These are phyloP conservation scores for Emydoidea blandingii DNA, from an alignment of 2,797 vertebrate species.

Conservation along the genomic window DNA sequence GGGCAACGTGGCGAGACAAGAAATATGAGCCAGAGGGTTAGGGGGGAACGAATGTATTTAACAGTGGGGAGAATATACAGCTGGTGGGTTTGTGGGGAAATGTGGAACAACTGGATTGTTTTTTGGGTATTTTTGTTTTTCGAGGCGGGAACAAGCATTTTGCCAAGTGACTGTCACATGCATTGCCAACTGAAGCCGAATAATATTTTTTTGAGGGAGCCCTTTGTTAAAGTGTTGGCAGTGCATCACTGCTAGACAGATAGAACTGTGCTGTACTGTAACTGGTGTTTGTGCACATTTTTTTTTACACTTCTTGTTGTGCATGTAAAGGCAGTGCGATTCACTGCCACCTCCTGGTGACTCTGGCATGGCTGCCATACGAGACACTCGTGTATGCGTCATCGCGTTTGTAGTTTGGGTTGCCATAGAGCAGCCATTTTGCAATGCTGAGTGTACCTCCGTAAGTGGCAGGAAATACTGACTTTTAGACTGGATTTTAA, in stretches of 20 bases:
- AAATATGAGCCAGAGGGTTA: neutral
- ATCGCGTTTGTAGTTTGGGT: accelerated
- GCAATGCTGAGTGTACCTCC: neutral
- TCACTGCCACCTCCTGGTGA: slow-evolving; percentile 75
- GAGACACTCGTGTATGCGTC: neutral
- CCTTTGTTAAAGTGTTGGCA: slow-evolving; percentile 71
- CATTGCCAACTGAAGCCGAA: neutral
- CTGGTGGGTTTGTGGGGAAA: neutral
- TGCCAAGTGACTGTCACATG: neutral
- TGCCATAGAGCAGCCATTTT: neutral
- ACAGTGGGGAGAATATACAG: neutral
- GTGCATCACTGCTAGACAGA: slow-evolving; percentile 41
- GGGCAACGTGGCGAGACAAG: neutral
- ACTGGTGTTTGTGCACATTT: slow-evolving; percentile 10
- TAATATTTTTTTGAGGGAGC: slow-evolving; percentile 32
- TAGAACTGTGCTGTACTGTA: slow-evolving; percentile 61
- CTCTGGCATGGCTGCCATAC: neutral
- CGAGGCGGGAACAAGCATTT: neutral
- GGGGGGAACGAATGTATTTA: neutral
- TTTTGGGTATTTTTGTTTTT: neutral
- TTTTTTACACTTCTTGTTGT: accelerated
- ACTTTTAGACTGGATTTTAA: neutral
- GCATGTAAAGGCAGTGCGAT: slow-evolving; percentile 9
- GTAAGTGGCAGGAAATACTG: neutral
- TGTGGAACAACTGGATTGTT: neutral